Evolutionary conservation across 2,888 invertebrate genomes (phyloP), one percentile per base, ranked within the genome.

Genomic region (Formica aserva): DNA sequence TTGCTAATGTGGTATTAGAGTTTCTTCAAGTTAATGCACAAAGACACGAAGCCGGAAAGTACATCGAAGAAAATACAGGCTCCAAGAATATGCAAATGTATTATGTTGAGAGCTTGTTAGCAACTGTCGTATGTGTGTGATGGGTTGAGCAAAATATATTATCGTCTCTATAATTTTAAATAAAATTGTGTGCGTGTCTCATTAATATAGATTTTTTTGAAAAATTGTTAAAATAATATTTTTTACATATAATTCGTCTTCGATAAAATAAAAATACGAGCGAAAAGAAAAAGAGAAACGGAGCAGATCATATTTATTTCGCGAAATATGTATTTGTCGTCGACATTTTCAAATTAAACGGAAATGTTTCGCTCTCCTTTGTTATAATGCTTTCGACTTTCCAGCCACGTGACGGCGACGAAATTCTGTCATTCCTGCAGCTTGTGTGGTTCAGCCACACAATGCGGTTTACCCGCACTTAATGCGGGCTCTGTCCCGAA

Each of bases 381-480:
- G 48, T 84, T 52, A 52, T 65, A 82, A 81, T 82, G 66, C 66
- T 9, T 52, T 52, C 52, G n/a, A 52, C 69, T 45, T 60, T 26
- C 52, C 66, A 22, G 74, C 82, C 84, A 84, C 72, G 81, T 81
- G 81, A 81, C 83, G 72, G 65, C 57, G 82, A 84, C 82, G 84
- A 82, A 67, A 60, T 52, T 69, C 60, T 62, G 75, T 69, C 82
- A 82, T 82, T 84, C 41, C 67, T 55, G 52, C 66, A 67, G 69
- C 62, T 74, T 65, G 82, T 57, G 74, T 35, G 57, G 71, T 32
- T 35, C 55, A n/a, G 72, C 66, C 83, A 72, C 66, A 72, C 83
- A 82, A 72, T 84, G 84, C 84, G 82, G 84, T 82, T 83, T 74
- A 48, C 41, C 74, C 62, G 82, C 72, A 75, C 84, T 84, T 82